A percentile compares a stretch with the other conserved stretches of the same genome.
Evolutionary conservation across 2,888 invertebrate species (phyloP).

Genomic region (Liodrosophila aerea): DNA sequence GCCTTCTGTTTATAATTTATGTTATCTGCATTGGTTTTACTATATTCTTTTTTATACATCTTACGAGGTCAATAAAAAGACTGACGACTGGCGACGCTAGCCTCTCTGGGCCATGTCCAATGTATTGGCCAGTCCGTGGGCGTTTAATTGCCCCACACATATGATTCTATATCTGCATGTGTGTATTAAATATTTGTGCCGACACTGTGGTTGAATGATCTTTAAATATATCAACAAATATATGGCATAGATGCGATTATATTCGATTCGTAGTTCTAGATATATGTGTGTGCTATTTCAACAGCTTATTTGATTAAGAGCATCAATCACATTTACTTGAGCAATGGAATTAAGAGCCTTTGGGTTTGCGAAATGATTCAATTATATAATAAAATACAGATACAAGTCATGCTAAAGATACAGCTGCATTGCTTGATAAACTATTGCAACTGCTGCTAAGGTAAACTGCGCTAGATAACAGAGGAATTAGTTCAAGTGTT

Average conservation of each 20-base stretch:
- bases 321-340: too few relatives aligned
- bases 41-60: constrained; percentile 28
- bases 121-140: constrained; percentile 37
- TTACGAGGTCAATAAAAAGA: constrained; percentile 67
- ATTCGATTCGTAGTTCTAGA: not conserved
- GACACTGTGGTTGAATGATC: constrained; percentile 51
- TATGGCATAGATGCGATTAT: not conserved
- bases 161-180: constrained; percentile 6
- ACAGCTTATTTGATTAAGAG: constrained; percentile 1
- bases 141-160: constrained; percentile 57
- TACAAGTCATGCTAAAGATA: too few relatives aligned
- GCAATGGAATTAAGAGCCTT: too few relatives aligned
- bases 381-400: too few relatives aligned
- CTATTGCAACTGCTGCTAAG: too few relatives aligned
- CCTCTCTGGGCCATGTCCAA: constrained; percentile 20
- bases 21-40: constrained; percentile 48
- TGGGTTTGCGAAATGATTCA: not conserved
- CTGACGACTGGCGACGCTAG: constrained; percentile 14
- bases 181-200: constrained; percentile 57
- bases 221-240: constrained; percentile 36
- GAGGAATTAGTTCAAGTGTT: constrained; percentile 10
- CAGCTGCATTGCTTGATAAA: too few relatives aligned
- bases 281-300: not conserved
- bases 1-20: constrained; percentile 57
- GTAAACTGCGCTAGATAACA: not conserved